Evolutionary conservation across 2,797 vertebrate genomes (phyloP).

Genomic region (Helostoma temminkii): DNA sequence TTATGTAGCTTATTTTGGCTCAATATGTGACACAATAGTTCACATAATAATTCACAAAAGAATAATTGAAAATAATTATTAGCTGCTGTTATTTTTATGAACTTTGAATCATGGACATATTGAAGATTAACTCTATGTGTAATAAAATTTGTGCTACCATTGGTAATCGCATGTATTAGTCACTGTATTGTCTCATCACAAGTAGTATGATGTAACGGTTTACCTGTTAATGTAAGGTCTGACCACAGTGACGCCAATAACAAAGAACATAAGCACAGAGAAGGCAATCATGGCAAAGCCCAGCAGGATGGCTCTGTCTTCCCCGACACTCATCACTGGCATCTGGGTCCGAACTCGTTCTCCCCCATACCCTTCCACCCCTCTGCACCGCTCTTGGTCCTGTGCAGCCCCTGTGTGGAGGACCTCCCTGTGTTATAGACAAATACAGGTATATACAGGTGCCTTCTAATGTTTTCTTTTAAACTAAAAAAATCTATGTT

Average conservation of each 20-base stretch:
- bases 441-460: slow-evolving; percentile 21
- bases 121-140: too few relatives aligned
- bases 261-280: slow-evolving; percentile 88
- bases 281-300: slow-evolving; percentile 89
- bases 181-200: not conserved
- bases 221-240: slow-evolving; percentile 88
- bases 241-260: slow-evolving; percentile 84
- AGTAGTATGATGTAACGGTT: not conserved
- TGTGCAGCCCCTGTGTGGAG: slow-evolving; percentile 45
- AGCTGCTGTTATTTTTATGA: too few relatives aligned
- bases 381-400: slow-evolving; percentile 63
- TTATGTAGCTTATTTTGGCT: not conserved
- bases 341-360: slow-evolving; percentile 68
- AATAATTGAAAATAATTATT: too few relatives aligned
- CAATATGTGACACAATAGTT: not conserved
- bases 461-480: too few relatives aligned
- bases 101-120: too few relatives aligned
- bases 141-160: too few relatives aligned
- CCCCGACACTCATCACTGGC: slow-evolving; percentile 82
- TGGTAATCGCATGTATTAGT: too few relatives aligned
- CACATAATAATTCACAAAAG: too few relatives aligned
- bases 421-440: slow-evolving; percentile 71
- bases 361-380: slow-evolving; percentile 25
- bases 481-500: too few relatives aligned
- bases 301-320: slow-evolving; percentile 86